phyloP scores from a whole-genome alignment of 2,113 vertebrate genomes.

The Sinosuthora webbiana region DNA sequence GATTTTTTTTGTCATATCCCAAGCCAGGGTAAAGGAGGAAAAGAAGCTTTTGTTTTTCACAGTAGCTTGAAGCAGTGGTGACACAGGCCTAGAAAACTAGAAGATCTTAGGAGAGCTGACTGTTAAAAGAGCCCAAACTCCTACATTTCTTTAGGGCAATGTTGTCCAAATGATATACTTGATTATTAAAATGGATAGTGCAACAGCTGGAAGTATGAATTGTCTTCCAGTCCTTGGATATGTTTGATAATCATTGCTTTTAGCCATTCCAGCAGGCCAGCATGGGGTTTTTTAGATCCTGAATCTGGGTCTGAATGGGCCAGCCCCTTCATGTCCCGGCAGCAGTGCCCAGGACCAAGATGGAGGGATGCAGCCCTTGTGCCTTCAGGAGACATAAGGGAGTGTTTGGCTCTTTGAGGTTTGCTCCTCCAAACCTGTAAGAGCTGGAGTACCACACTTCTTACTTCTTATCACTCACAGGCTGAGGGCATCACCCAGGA shows the following conservation, averaged over 20 bases:
- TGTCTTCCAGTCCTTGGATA: not conserved
- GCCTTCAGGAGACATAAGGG: not conserved
- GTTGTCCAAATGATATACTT: accelerated
- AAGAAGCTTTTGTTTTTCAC: constrained; percentile 66
- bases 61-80: constrained; percentile 41
- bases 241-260: not conserved
- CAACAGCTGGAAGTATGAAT: not conserved
- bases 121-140: not conserved
- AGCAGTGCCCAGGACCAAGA: not conserved
- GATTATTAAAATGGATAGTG: not conserved
- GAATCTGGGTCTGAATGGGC: not conserved
- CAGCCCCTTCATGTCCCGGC: accelerated
- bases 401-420: not conserved
- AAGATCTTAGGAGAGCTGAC: not conserved
- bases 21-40: constrained; percentile 58
- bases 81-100: constrained; percentile 4
- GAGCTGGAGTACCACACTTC: accelerated
- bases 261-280: not conserved
- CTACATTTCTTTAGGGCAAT: not conserved
- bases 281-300: accelerated
- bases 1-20: not conserved
- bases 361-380: accelerated
- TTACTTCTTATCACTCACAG: not conserved
- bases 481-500: not conserved
- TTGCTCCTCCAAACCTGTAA: not conserved